phyloP scores from a whole-genome alignment of 2,888 invertebrate genomes.

The Panzeria rudis region DNA sequence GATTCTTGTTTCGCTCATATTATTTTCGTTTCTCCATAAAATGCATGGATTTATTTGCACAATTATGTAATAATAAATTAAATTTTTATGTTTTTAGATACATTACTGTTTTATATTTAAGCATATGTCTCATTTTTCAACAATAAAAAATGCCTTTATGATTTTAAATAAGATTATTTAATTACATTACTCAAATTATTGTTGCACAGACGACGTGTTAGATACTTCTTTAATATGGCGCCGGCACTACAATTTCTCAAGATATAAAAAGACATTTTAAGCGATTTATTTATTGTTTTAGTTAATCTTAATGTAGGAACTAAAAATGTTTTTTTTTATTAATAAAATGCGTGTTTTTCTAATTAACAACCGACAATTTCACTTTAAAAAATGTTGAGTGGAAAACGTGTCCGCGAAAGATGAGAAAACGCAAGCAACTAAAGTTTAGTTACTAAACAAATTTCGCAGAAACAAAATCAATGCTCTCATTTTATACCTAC shows the following conservation, averaged over 20 bases:
- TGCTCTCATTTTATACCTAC: background rate
- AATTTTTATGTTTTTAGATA: constrained; percentile 23
- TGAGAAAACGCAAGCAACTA: constrained; percentile 70
- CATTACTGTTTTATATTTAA: background rate
- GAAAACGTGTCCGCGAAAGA: constrained; percentile 64
- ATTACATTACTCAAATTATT: constrained; percentile 52
- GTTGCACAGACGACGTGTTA: constrained; percentile 74
- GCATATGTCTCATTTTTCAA: background rate
- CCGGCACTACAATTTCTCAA: constrained; percentile 76
- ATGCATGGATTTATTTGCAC: constrained; percentile 40
- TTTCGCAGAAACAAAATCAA: constrained; percentile 12
- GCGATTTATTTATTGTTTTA: background rate
- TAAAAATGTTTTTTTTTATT: background rate
- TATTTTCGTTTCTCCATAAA: constrained; percentile 34
- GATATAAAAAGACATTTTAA: constrained; percentile 78
- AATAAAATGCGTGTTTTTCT: background rate
- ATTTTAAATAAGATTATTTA: constrained; percentile 15
- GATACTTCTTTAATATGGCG: constrained; percentile 75
- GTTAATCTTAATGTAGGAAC: background rate
- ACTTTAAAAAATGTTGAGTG: constrained; percentile 14
- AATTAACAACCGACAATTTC: constrained; percentile 4
- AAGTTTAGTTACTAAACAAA: constrained; percentile 41
- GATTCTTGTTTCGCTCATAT: constrained; percentile 29
- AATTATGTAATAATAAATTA: constrained; percentile 64
- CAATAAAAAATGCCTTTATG: background rate